phyloP scores from a whole-genome alignment of 2,888 invertebrate genomes.

The Himalopsyche kuldschensis region DNA sequence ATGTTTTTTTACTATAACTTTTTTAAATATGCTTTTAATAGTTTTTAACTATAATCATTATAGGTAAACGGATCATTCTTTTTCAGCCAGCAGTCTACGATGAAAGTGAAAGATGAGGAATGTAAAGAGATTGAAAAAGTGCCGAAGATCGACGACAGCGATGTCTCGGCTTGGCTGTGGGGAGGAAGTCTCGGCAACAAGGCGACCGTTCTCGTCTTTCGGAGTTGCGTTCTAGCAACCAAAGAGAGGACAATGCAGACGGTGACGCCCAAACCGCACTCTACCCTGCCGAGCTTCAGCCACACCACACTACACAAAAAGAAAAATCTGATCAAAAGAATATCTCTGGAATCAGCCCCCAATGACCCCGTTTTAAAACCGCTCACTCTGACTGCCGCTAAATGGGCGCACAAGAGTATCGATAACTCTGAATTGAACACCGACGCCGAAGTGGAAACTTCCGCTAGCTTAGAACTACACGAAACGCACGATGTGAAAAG shows the following conservation, averaged over 20 bases:
- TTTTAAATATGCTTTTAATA: background rate
- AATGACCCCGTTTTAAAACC: slow-evolving; percentile 45
- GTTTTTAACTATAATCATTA: background rate
- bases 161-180: slow-evolving; percentile 56
- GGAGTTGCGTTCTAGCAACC: slow-evolving; percentile 64
- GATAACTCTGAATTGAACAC: slow-evolving; percentile 43
- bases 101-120: slow-evolving; percentile 36
- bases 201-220: slow-evolving; percentile 67
- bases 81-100: slow-evolving; percentile 14
- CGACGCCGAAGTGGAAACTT: slow-evolving; percentile 13
- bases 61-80: background rate
- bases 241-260: slow-evolving; percentile 47
- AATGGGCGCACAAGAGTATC: slow-evolving; percentile 46
- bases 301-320: slow-evolving; percentile 47
- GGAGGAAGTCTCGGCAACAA: slow-evolving; percentile 65
- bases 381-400: slow-evolving; percentile 41
- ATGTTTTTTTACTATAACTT: background rate
- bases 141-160: slow-evolving; percentile 11
- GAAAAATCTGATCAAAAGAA: slow-evolving; percentile 49
- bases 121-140: background rate
- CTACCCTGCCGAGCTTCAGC: slow-evolving; percentile 42
- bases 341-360: slow-evolving; percentile 45
- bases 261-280: slow-evolving; percentile 50
- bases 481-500: slow-evolving; percentile 40
- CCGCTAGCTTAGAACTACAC: background rate